A percentile compares a stretch with the other conserved stretches of the same genome.
Conservation (phyloP, 2,113 vertebrate species). For the Geococcyx californianus region DNA sequence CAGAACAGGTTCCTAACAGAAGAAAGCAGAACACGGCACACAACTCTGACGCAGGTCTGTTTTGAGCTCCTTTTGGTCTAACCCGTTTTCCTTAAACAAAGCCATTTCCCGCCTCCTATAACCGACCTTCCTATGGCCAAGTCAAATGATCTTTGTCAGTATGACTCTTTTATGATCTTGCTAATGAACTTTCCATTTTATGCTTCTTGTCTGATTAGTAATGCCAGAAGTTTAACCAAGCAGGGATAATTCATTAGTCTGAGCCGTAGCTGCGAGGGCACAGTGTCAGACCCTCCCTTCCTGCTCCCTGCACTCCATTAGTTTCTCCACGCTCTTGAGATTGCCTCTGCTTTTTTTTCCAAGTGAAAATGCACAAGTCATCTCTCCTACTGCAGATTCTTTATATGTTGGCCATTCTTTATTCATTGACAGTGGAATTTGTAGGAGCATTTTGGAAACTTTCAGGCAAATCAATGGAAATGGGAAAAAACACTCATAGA, state of each 20-base stretch:
- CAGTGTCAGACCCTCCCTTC: slow-evolving; percentile 31
- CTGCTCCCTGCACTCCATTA: neutral
- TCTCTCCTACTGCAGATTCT: neutral
- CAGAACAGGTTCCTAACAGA: too few relatives aligned
- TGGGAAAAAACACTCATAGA: neutral
- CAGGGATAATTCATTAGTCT: slow-evolving; percentile 55
- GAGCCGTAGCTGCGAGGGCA: slow-evolving; percentile 43
- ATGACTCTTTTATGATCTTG: slow-evolving; percentile 50
- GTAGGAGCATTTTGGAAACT: neutral
- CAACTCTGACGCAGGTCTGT: neutral
- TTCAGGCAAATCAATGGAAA: neutral
- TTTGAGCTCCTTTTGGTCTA: neutral
- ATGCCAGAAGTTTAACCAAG: slow-evolving; percentile 63
- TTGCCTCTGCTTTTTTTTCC: neutral
- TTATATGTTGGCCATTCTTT: neutral
- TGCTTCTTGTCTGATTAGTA: slow-evolving; percentile 64
- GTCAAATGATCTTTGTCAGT: slow-evolving; percentile 35
- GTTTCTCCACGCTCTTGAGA: neutral
- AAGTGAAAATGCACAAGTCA: neutral
- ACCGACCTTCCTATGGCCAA: slow-evolving; percentile 6
- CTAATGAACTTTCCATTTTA: slow-evolving; percentile 63
- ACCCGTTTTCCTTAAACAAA: neutral
- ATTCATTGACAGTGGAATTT: neutral
- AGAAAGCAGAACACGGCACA: neutral
- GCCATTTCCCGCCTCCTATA: neutral